Conservation (phyloP, 2,888 invertebrate genomes). For the Callinectes sapidus region DNA sequence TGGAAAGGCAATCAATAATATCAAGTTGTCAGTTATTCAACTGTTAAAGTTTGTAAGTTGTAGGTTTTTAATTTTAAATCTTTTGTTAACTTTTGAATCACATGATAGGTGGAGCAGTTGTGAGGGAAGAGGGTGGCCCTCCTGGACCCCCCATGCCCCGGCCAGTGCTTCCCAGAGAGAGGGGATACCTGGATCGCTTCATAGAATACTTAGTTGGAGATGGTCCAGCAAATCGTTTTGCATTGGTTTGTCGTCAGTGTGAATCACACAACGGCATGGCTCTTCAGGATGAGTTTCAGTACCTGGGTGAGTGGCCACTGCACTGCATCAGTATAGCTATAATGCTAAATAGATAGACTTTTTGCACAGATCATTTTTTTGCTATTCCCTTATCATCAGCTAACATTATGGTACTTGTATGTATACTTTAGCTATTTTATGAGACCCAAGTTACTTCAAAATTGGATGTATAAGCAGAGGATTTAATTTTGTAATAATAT, state of each 20-base stretch:
- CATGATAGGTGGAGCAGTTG: background rate
- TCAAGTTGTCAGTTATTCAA: background rate
- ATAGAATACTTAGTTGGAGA: conserved; percentile 97
- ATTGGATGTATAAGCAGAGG: too few relatives aligned
- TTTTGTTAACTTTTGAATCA: background rate
- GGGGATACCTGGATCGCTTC: conserved; percentile 89
- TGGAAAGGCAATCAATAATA: background rate
- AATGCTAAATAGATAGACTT: background rate
- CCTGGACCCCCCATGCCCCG: conserved; percentile 81
- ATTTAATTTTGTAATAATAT: background rate
- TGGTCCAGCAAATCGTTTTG: conserved; percentile 95
- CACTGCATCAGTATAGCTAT: background rate
- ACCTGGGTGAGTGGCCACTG: conserved; percentile 77
- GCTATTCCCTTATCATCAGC: background rate
- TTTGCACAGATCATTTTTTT: background rate
- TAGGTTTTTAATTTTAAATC: background rate
- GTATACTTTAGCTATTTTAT: too few relatives aligned
- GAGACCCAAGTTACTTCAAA: too few relatives aligned
- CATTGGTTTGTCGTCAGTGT: conserved; percentile 94
- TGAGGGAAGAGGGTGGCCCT: conserved; percentile 48
- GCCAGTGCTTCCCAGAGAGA: conserved; percentile 84
- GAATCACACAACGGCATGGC: conserved; percentile 95
- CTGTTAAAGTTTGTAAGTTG: background rate
- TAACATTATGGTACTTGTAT: too few relatives aligned
- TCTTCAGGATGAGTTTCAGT: conserved; percentile 84